A percentile compares a stretch with the other conserved stretches of the same genome.
Conservation (phyloP, 2,888 invertebrate genomes). For the Papilio elwesi region DNA sequence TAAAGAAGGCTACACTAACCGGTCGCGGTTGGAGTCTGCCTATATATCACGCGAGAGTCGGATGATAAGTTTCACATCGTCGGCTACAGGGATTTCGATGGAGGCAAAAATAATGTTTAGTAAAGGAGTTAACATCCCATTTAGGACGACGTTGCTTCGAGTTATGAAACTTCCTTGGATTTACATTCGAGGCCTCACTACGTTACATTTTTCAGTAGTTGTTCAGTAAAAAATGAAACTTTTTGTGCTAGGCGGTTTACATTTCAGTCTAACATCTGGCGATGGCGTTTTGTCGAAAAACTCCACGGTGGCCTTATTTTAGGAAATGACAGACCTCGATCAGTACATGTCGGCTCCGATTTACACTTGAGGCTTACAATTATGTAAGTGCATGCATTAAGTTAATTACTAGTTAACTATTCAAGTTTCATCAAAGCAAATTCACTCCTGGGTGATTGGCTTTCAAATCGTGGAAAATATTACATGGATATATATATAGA, state of each 20-base stretch:
- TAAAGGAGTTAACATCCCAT: constrained; percentile 61
- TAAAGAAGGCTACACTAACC: no score
- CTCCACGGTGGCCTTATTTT: neutral
- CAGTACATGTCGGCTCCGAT: neutral
- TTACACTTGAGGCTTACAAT: constrained; percentile 10
- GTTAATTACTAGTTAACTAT: neutral
- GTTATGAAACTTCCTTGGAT: constrained; percentile 63
- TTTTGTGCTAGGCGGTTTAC: no score
- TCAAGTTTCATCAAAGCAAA: neutral
- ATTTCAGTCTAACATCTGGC: neutral
- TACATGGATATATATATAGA: no score
- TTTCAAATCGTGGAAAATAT: neutral
- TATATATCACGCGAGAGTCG: no score
- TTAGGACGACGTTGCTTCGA: constrained; percentile 53
- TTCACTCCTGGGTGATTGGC: neutral
- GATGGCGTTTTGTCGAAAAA: neutral
- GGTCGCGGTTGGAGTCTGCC: no score
- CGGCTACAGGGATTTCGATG: constrained; percentile 46
- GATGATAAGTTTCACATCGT: no score
- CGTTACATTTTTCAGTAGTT: constrained; percentile 38
- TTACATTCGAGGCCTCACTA: constrained; percentile 57
- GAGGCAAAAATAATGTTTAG: constrained; percentile 65
- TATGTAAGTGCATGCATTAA: neutral
- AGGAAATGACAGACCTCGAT: constrained; percentile 11
- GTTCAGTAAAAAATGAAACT: no score